Conservation (phyloP, 2,888 invertebrate species). For the Sphaerophoria rueppellii region DNA sequence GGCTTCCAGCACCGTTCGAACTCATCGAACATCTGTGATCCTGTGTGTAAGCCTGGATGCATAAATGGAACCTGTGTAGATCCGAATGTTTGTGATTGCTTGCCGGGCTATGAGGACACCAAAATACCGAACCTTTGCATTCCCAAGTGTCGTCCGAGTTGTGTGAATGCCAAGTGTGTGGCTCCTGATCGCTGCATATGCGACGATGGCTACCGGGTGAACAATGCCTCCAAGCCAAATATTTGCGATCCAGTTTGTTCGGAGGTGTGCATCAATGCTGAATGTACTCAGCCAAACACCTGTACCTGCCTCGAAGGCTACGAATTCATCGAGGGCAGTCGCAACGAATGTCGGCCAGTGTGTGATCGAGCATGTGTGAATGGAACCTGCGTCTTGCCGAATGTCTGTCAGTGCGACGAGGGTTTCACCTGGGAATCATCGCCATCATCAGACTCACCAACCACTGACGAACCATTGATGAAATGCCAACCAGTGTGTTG, state of each 20-base stretch:
- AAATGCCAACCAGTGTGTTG: slow-evolving; percentile 75
- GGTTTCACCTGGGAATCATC: slow-evolving; percentile 78
- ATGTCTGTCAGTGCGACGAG: slow-evolving; percentile 83
- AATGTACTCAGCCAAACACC: slow-evolving; percentile 84
- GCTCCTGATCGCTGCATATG: slow-evolving; percentile 83
- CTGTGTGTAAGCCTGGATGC: slow-evolving; percentile 80
- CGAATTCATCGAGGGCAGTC: slow-evolving; percentile 76
- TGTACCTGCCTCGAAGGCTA: slow-evolving; percentile 83
- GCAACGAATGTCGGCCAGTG: slow-evolving; percentile 78
- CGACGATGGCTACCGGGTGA: slow-evolving; percentile 78
- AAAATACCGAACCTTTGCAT: slow-evolving; percentile 77
- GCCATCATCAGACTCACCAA: slow-evolving; percentile 35
- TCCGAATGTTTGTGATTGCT: slow-evolving; percentile 79
- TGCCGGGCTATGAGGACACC: slow-evolving; percentile 79
- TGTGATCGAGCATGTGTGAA: slow-evolving; percentile 78
- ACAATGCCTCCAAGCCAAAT: slow-evolving; percentile 77
- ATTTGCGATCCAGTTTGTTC: slow-evolving; percentile 77
- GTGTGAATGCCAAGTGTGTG: slow-evolving; percentile 82
- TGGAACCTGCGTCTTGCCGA: slow-evolving; percentile 78
- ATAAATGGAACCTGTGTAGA: slow-evolving; percentile 82
- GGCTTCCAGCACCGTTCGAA: slow-evolving; percentile 80
- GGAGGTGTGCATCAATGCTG: slow-evolving; percentile 79
- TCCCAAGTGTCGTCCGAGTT: slow-evolving; percentile 78
- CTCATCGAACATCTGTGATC: slow-evolving; percentile 78
- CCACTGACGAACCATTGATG: slow-evolving; percentile 57